These are phyloP conservation scores for Volucella inflata DNA, from an alignment of 2,888 invertebrate genomes.

Conservation along the genomic window DNA sequence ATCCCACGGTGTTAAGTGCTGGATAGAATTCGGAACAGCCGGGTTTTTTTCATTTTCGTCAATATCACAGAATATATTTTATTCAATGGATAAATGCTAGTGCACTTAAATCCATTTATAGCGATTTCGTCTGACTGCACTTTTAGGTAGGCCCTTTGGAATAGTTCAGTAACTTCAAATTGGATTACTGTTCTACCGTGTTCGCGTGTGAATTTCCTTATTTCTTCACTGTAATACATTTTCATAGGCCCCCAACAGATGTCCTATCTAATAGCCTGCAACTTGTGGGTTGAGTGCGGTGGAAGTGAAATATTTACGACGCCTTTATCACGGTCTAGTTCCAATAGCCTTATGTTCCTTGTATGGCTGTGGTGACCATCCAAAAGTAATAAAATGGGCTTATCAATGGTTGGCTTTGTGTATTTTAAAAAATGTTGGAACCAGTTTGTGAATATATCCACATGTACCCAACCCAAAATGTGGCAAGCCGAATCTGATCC, in stretches of 20 bases:
- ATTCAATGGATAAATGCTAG: no score
- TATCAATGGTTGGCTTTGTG: conserved; percentile 9
- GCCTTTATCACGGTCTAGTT: conserved; percentile 5
- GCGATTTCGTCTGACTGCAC: no score
- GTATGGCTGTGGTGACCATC: conserved; percentile 17
- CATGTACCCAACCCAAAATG: not conserved
- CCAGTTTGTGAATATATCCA: conserved; percentile 20
- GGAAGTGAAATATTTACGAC: conserved; percentile 8
- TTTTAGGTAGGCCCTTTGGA: no score
- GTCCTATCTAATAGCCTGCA: conserved; percentile 17
- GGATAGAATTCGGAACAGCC: conserved; percentile 26
- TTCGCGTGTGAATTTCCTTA: conserved; percentile 15
- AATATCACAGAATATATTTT: no score
- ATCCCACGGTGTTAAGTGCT: conserved; percentile 51
- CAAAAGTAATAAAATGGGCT: conserved; percentile 13
- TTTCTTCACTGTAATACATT: conserved; percentile 29
- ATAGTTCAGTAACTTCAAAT: no score
- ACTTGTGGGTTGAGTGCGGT: conserved; percentile 14
- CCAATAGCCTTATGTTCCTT: not conserved
- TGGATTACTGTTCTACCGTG: conserved; percentile 4
- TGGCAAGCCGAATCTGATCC: conserved; percentile 11
- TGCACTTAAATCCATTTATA: no score
- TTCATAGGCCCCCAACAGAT: conserved; percentile 20
- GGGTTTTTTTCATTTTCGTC: not conserved
- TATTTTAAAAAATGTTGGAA: conserved; percentile 22